Percentiles rank a stretch among this genome's conserved stretches.
phyloP scores from a whole-genome alignment of 2,888 invertebrate genomes.

The Eremobia ochroleuca region DNA sequence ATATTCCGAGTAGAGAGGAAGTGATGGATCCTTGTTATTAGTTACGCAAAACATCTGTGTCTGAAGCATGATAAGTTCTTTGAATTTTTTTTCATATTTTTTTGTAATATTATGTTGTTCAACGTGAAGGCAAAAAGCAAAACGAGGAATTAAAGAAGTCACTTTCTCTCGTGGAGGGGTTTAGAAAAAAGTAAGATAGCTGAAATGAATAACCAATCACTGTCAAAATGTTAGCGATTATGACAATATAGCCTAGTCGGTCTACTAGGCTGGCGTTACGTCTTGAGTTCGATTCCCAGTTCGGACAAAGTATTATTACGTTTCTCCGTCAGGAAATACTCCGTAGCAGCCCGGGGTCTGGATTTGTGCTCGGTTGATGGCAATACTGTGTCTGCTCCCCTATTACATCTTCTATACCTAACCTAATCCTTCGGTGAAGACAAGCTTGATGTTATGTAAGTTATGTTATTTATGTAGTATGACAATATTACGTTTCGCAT shows the following conservation, averaged over 20 bases:
- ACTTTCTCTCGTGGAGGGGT: background rate
- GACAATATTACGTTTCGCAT: background rate
- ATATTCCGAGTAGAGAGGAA: conserved; percentile 36
- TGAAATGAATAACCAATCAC: background rate
- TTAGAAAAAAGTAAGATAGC: background rate
- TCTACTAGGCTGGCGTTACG: no score
- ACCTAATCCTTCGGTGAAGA: background rate
- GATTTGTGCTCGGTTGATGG: background rate
- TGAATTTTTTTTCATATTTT: conserved; percentile 15
- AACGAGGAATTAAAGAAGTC: background rate
- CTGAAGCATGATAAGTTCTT: conserved; percentile 33
- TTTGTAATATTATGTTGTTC: background rate
- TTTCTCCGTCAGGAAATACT: background rate
- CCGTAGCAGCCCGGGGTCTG: background rate
- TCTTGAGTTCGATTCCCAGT: background rate
- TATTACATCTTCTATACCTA: background rate
- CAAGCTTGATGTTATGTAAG: background rate
- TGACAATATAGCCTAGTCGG: background rate
- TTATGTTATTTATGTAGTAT: background rate
- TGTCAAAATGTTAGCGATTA: background rate
- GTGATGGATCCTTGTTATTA: conserved; percentile 33
- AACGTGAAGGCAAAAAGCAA: background rate
- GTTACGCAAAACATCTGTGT: conserved; percentile 47
- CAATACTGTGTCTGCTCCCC: no score
- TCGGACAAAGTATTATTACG: background rate